A percentile compares a stretch with the other conserved stretches of the same genome.
These are phyloP conservation scores for Calliopsis andreniformis DNA, from an alignment of 1,140 invertebrate genomes.

Conservation along the genomic window DNA sequence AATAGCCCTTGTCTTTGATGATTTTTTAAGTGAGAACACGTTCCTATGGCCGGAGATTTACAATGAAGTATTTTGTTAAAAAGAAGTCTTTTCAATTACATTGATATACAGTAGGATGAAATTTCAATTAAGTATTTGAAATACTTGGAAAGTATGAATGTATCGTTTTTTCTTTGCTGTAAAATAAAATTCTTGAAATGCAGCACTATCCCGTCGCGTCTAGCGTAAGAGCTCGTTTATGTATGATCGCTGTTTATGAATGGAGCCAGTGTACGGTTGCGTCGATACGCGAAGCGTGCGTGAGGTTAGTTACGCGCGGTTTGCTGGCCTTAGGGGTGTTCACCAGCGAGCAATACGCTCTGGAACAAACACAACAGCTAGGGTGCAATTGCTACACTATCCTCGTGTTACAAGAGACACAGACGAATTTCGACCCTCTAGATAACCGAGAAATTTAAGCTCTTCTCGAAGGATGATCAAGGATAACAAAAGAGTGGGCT, in stretches of 20 bases:
- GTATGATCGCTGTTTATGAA: conserved; percentile 72
- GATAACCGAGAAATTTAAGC: background rate
- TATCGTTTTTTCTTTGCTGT: no score
- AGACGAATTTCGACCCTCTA: conserved; percentile 18
- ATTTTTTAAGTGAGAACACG: no score
- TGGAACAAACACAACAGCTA: conserved; percentile 52
- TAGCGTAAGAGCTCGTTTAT: conserved; percentile 11
- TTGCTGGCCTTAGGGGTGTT: conserved; percentile 76
- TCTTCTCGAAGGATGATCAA: no score
- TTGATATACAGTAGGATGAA: no score
- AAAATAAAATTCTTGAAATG: no score
- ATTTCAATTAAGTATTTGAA: no score
- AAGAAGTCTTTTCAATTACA: no score
- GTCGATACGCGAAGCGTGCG: conserved; percentile 77
- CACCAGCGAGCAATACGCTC: conserved; percentile 70
- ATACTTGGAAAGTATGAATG: no score
- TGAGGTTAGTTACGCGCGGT: conserved; percentile 80
- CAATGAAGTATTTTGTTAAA: no score
- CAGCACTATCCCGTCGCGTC: no score
- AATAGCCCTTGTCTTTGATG: no score
- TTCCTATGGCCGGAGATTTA: no score
- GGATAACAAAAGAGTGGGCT: conserved; percentile 66
- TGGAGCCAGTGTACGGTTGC: conserved; percentile 76
- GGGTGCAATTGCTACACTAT: conserved; percentile 53
- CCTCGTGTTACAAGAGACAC: conserved; percentile 52